Base-by-base conservation (phyloP, 35 echinoderm and acorn worm species). In the Anneissia japonica region DNA sequence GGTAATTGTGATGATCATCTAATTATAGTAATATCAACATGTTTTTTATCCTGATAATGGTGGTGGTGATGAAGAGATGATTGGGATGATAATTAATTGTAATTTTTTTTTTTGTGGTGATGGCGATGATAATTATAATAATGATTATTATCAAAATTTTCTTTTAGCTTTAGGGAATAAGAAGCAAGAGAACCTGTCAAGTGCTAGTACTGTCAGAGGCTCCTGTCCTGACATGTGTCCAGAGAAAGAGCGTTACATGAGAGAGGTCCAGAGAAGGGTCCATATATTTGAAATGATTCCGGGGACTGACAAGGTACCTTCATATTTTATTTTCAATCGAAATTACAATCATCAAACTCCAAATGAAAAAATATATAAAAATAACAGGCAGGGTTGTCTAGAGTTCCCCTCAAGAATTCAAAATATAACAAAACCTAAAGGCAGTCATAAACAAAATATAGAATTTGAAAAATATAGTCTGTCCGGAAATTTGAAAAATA, bases 231-330 rank as follows among this genome's bases (percentile, higher is more conserved):
- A 99, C 64, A 99, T 99, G 95, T 99, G 95, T 83, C 88, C 91
- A 9, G 95, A 99, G 89, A 99, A 94, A 36, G 95, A 98, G 38
- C 90, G 95, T 33, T 98, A 98, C 76, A 91, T 91, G 95, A 91
- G 95, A 80, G 85, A 87, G 55, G 85, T 91, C 46, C 95, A 93
- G 72, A 38, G 95, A 4, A 91, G 92, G 37, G 86, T 99, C 2
- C 91, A 90, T 46, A 31, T 83, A 0, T 99, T 89, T 85, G 96
- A 99, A 81, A 87, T 91, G 35, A 21, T 86, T 9, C 83, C 35
- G 33, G 91, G 87, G 46, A 32, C 74, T 0, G 91, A 93, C 31
- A 85, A 93, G 91, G 91, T 93, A 82, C n/a, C n/a, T n/a, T n/a
- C n/a, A n/a, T n/a, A n/a, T n/a, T n/a, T n/a, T n/a, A n/a, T n/a